Evolutionary conservation across 2,113 vertebrate species (phyloP).

Genomic region (Willisornis vidua): DNA sequence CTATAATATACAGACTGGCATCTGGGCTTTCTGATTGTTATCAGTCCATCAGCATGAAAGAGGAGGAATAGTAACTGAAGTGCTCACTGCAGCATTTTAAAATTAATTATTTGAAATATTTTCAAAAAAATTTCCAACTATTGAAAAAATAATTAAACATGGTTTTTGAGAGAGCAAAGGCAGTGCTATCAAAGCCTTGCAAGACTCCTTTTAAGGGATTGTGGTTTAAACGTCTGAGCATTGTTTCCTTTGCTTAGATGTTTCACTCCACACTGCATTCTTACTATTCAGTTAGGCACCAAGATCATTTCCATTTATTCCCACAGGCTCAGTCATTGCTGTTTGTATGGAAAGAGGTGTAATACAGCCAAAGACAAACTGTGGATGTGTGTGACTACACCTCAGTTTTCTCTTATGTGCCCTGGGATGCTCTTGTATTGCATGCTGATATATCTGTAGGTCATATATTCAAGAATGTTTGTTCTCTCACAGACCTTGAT

Average conservation of each 20-base stretch:
- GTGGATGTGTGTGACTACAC: background rate
- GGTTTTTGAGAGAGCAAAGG: background rate
- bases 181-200: background rate
- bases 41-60: background rate
- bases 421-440: background rate
- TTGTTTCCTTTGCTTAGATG: background rate
- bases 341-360: background rate
- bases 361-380: background rate
- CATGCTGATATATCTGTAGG: background rate
- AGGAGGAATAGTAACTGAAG: background rate
- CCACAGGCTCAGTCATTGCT: background rate
- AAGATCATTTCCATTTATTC: background rate
- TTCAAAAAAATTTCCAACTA: background rate
- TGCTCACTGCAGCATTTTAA: background rate
- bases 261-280: background rate
- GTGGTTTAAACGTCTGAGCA: background rate
- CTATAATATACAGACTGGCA: background rate
- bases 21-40: conserved; percentile 1
- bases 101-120: conserved; percentile 33
- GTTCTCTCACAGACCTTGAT: background rate
- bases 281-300: background rate
- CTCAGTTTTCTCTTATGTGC: background rate
- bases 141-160: background rate
- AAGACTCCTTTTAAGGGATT: background rate
- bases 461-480: background rate